These are phyloP conservation scores for Cranoglanis bouderius DNA, from an alignment of 2,113 vertebrate species.

Conservation along the genomic window DNA sequence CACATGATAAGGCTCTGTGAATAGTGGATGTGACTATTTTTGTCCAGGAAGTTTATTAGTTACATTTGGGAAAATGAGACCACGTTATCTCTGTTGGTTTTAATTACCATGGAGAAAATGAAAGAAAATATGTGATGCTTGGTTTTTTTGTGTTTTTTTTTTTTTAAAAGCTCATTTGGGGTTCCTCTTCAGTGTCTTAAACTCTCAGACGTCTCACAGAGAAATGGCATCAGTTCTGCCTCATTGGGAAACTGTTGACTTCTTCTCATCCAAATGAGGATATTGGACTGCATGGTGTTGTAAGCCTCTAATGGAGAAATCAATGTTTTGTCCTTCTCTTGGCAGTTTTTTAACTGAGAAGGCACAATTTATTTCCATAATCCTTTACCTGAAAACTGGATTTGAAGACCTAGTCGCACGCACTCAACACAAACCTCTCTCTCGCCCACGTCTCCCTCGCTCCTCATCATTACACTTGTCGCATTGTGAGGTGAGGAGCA, in stretches of 20 bases:
- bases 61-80: conserved; percentile 1
- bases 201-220: not conserved
- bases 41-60: not conserved
- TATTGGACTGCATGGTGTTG: conserved; percentile 36
- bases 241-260: conserved; percentile 34
- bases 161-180: not conserved
- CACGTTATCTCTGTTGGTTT: not conserved
- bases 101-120: not conserved
- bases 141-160: not conserved
- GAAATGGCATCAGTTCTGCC: conserved; percentile 6
- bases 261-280: conserved; percentile 45
- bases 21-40: not conserved
- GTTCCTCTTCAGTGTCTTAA: not conserved
- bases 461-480: conserved; percentile 26
- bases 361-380: conserved; percentile 37
- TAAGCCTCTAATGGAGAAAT: conserved; percentile 52
- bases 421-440: conserved; percentile 6
- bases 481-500: conserved; percentile 28
- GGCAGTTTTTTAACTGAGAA: conserved; percentile 46
- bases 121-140: not conserved
- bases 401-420: conserved; percentile 6
- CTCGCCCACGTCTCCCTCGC: conserved; percentile 5
- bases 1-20: not conserved
- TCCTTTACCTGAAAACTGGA: conserved; percentile 34
- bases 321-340: conserved; percentile 47